These are phyloP conservation scores for Carterocephalus palaemon DNA, from an alignment of 2,888 invertebrate genomes.

Conservation along the genomic window DNA sequence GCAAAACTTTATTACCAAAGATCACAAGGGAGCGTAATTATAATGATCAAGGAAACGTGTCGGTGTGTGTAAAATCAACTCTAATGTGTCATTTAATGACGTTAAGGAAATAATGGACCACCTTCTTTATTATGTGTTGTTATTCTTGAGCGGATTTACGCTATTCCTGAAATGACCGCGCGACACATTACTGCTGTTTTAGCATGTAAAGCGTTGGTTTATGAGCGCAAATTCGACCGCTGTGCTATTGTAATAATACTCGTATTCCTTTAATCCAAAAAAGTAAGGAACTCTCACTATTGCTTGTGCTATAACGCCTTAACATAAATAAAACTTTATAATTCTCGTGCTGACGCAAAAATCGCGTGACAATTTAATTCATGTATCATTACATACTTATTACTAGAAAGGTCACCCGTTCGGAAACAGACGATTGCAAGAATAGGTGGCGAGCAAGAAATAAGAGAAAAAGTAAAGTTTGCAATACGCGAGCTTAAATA, in stretches of 20 bases:
- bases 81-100: slow-evolving; percentile 44
- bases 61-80: slow-evolving; percentile 43
- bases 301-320: background rate
- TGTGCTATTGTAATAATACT: background rate
- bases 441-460: slow-evolving; percentile 8
- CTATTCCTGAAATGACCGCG: slow-evolving; percentile 19
- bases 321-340: background rate
- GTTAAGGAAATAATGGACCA: slow-evolving; percentile 35
- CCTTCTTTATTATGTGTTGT: slow-evolving; percentile 35
- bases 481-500: slow-evolving; percentile 23
- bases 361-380: slow-evolving; percentile 7
- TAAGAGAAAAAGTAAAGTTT: slow-evolving; percentile 7
- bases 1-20: slow-evolving; percentile 48
- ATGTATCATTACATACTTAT: slow-evolving; percentile 3
- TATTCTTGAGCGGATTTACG: slow-evolving; percentile 34
- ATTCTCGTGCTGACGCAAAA: background rate
- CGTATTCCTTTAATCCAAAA: slow-evolving; percentile 4
- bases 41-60: slow-evolving; percentile 50
- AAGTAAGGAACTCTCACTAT: background rate
- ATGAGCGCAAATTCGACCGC: slow-evolving; percentile 3
- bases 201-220: slow-evolving; percentile 5
- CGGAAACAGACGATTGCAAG: slow-evolving; percentile 10
- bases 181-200: slow-evolving; percentile 5
- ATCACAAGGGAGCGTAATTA: slow-evolving; percentile 50
- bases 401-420: slow-evolving; percentile 13